Conservation (phyloP, 2,888 invertebrate genomes). For the Drosophila glabriapex region DNA sequence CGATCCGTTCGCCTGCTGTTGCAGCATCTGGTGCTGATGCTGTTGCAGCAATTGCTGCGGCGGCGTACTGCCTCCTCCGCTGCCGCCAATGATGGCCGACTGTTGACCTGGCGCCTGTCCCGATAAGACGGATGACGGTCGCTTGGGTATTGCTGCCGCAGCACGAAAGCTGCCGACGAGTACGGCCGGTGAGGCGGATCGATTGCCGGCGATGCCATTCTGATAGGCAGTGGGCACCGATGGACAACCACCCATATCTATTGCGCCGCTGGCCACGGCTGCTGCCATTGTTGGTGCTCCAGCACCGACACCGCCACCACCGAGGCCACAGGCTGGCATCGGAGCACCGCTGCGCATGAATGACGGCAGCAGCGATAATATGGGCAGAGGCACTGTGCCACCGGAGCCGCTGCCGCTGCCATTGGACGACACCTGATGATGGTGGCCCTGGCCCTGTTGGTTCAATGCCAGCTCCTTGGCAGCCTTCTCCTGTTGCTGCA, state of each 20-base stretch:
- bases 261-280: slow-evolving; percentile 52
- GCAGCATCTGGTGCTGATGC: slow-evolving; percentile 33
- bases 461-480: slow-evolving; percentile 82
- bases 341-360: slow-evolving; percentile 87
- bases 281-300: slow-evolving; percentile 61
- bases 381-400: slow-evolving; percentile 88
- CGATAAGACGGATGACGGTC: slow-evolving; percentile 74
- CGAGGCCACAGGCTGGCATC: slow-evolving; percentile 56
- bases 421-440: slow-evolving; percentile 84
- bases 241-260: slow-evolving; percentile 46
- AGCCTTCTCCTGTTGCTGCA: slow-evolving; percentile 86
- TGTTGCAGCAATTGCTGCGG: slow-evolving; percentile 53
- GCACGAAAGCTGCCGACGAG: slow-evolving; percentile 77
- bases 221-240: slow-evolving; percentile 76
- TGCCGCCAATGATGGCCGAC: slow-evolving; percentile 32
- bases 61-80: slow-evolving; percentile 58
- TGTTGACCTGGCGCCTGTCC: slow-evolving; percentile 49
- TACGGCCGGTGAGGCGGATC: slow-evolving; percentile 63
- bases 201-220: slow-evolving; percentile 72
- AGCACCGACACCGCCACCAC: slow-evolving; percentile 38
- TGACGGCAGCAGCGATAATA: slow-evolving; percentile 91
- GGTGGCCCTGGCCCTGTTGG: slow-evolving; percentile 86
- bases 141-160: slow-evolving; percentile 82
- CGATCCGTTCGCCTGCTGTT: slow-evolving; percentile 58
- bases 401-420: slow-evolving; percentile 58